Conservation (phyloP, 2,888 invertebrate species). For the Rotaria sp. region DNA sequence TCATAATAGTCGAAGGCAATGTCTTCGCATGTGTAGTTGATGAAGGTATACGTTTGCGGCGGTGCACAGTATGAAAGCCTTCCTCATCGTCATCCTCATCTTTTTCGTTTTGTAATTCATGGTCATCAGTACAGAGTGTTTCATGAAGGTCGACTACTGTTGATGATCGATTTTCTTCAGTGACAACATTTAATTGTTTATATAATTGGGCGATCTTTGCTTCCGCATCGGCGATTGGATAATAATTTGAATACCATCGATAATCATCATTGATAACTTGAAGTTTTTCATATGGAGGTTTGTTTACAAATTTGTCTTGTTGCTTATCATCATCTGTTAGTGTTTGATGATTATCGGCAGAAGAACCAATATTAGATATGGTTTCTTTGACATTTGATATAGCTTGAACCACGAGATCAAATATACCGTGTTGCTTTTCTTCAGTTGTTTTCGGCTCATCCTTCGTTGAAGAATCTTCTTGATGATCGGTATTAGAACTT, state of each 20-base stretch:
- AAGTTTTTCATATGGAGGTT: no score
- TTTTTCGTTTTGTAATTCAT: background rate
- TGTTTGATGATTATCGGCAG: no score
- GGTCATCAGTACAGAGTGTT: accelerated
- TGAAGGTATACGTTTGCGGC: background rate
- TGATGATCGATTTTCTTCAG: background rate
- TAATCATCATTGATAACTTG: no score
- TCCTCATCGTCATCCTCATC: background rate
- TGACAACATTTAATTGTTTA: background rate
- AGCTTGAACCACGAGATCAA: no score
- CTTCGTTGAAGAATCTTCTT: no score
- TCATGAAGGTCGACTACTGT: background rate
- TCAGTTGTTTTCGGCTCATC: no score
- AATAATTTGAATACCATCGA: background rate
- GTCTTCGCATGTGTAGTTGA: background rate
- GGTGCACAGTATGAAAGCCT: background rate
- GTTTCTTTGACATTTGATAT: no score
- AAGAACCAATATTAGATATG: no score
- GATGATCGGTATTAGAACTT: no score
- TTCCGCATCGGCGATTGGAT: background rate
- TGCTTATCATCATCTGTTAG: no score
- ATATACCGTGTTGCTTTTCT: no score
- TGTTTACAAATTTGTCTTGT: no score
- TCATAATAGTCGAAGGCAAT: background rate
- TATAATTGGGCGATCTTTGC: background rate